Base-by-base conservation (phyloP, 2,888 invertebrate species). In the Drosophila parthenogenetica region DNA sequence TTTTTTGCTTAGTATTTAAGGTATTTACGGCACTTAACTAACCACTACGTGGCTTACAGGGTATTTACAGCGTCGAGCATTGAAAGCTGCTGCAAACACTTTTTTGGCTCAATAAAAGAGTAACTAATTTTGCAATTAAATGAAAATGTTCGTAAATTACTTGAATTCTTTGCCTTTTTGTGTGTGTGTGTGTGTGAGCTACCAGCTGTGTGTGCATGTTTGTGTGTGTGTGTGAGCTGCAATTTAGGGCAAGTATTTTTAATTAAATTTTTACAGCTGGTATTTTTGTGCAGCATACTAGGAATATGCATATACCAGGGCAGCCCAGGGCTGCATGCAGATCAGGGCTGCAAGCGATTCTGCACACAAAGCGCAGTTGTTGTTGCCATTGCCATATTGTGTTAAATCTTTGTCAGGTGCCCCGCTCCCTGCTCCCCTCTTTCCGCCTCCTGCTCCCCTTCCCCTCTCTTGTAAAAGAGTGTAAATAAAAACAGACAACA, bases 201-300 rank as follows among this genome's bases (percentile, higher is more conserved):
- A 29, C 29, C 29, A 29, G 29, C 29, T 17, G 17, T 54, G 10
- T 39, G 22, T 54, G n/a, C n/a, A 29, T 61, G 29, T 53, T 29
- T 58, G 37, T 55, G 46, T 32, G 40, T 45, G 29, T 48, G 39
- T 54, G 54, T 48, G 8, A 22, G 55, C 17, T 55, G 65, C 73
- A 68, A 86, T 83, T 86, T 82, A 67, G 87, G 77, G 80, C 74
- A 86, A 77, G 74, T 80, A 84, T 84, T 84, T 83, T 88, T 84
- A 84, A 84, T 84, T 84, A 84, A 82, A 84, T 84, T 84, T 84
- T 64, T 55, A 59, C 45, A 58, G 77, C 40, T 49, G 55, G 55
- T 54, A 74, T 68, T 59, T 68, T 16, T 53, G 68, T 62, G 69
- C 61, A 66, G 59, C 49, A 43, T n/a, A 49, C 57, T 54, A 16